Evolutionary conservation across 2,888 invertebrate species (phyloP).

Genomic region (Cephus pulcher): DNA sequence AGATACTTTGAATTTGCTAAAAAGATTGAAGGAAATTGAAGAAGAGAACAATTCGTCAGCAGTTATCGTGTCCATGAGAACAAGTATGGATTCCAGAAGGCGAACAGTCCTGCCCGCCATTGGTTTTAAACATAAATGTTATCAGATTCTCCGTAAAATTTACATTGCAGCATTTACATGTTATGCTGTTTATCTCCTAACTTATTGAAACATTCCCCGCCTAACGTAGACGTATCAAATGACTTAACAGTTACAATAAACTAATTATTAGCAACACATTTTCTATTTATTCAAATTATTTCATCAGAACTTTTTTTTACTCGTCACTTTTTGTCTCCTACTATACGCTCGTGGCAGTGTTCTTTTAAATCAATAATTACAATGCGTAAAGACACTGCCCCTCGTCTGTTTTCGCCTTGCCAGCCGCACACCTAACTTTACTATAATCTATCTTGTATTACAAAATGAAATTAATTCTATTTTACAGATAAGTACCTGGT

Average conservation of each 20-base stretch:
- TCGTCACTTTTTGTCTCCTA: background rate
- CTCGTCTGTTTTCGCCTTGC: slow-evolving; percentile 19
- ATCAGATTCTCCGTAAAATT: background rate
- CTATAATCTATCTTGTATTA: background rate
- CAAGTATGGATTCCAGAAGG: background rate
- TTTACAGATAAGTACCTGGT: slow-evolving; percentile 3
- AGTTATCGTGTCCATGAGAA: background rate
- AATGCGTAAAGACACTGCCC: slow-evolving; percentile 44
- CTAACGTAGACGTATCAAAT: slow-evolving; percentile 14
- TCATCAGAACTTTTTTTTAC: background rate
- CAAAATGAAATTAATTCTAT: slow-evolving; percentile 3
- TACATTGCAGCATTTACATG: background rate
- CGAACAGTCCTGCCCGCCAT: background rate
- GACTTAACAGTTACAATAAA: slow-evolving; percentile 18
- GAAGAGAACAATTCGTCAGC: background rate
- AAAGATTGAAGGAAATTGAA: background rate
- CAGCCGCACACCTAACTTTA: slow-evolving; percentile 5
- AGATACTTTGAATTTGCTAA: background rate
- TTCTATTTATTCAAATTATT: slow-evolving; percentile 12
- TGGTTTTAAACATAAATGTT: background rate
- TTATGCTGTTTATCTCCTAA: background rate
- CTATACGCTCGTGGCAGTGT: slow-evolving; percentile 4
- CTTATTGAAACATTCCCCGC: background rate
- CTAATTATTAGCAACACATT: slow-evolving; percentile 16
- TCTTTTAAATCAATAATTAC: slow-evolving; percentile 24